A percentile compares a stretch with the other conserved stretches of the same genome.
Evolutionary conservation across 2,113 vertebrate genomes (phyloP).

Genomic region (Oryctolagus cuniculus): DNA sequence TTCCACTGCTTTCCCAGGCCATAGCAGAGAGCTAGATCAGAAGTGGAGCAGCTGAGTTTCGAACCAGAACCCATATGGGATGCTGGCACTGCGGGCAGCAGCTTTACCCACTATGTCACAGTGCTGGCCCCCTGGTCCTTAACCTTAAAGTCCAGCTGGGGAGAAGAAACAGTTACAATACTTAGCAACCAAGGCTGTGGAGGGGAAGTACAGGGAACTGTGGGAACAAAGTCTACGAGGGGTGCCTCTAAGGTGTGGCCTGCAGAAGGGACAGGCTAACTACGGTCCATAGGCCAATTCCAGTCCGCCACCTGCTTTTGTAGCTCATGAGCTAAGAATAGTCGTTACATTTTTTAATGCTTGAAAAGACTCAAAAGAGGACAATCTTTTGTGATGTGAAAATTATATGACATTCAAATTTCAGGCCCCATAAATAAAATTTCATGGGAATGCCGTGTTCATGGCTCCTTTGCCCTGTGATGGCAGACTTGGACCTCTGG

Average conservation of each 20-base stretch:
- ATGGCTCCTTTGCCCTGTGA: not conserved
- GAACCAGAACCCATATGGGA: no score
- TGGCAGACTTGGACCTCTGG: not conserved
- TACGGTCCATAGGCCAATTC: not conserved
- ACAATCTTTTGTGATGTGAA: constrained; percentile 11
- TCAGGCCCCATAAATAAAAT: constrained; percentile 1
- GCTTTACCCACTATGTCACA: no score
- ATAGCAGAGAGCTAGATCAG: no score
- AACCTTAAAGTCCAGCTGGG: not conserved
- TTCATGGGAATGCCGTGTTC: not conserved
- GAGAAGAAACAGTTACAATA: not conserved
- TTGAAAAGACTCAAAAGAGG: constrained; percentile 39
- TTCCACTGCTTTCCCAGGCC: no score
- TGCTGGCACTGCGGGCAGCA: no score
- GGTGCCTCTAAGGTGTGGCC: not conserved
- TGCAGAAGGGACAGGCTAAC: not conserved
- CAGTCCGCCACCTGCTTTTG: not conserved
- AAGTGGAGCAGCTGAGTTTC: no score
- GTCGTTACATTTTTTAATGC: constrained; percentile 35
- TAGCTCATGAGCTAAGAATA: not conserved
- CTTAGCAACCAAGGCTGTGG: not conserved
- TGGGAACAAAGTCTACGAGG: not conserved
- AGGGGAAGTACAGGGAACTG: not conserved
- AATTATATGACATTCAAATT: constrained; percentile 2
- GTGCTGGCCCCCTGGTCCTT: no score